Evolutionary conservation across 2,797 vertebrate species (phyloP), one percentile per base, ranked within the genome.

Genomic region (Antennarius maculatus): DNA sequence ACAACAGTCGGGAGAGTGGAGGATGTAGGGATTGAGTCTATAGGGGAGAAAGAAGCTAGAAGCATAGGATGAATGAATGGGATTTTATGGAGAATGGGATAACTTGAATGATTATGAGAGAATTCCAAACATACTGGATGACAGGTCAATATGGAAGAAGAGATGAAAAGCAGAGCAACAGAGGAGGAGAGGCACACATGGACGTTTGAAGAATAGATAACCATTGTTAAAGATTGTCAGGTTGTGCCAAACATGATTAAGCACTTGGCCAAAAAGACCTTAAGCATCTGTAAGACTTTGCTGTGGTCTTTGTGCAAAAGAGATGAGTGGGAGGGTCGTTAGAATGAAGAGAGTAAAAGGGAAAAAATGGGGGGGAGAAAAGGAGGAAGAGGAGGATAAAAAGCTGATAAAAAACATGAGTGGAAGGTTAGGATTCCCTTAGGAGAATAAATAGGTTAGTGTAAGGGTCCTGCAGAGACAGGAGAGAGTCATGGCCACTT

Each of bases 191-290:
- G 48, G 63, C 49, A 76, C 18, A 81, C 76, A 86, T 62, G 64
- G 54, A 45, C 39, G 70, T 53, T 63, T 54, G 39, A 37, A 41
- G 80, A 56, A 81, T 41, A 67, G 56, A 77, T 65, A 74, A 52
- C 61, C 51, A 78, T 80, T 88, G 83, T 84, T 71, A 29, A 52
- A 71, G 47, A 74, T 79, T 70, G 62, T 69, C 76, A 84, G 79
- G 69, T 67, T 67, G 69, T 83, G 85, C 89, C 89, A 90, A 70
- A 79, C 66, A 47, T 82, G 81, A 84, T 85, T 86, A 85, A 75
- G 85, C 61, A 62, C 74, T 66, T 29, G 27, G 84, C 82, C 82
- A 79, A 85, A 74, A 85, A 73, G 62, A 66, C 74, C 76, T 75
- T 61, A 82, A 86, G 85, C 82, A 59, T 50, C 63, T 29, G 73